Conservation (phyloP, 2,888 invertebrate genomes). For the Hemistola chrysoprasaria region DNA sequence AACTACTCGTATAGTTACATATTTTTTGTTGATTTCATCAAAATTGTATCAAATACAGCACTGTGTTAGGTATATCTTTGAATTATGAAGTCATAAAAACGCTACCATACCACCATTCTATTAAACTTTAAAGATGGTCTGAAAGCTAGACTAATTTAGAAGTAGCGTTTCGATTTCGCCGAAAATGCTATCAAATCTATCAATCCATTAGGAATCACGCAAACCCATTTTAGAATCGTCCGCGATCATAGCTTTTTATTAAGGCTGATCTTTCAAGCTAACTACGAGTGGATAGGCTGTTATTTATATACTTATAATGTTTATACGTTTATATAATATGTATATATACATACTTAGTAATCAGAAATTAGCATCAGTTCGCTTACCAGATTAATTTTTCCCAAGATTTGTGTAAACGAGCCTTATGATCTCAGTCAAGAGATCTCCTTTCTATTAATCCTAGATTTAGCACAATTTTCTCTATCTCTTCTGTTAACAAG, state of each 20-base stretch:
- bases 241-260: conserved; percentile 11
- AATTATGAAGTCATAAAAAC: neutral
- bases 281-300: too few species aligned
- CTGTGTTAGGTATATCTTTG: too few species aligned
- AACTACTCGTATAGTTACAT: too few species aligned
- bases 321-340: too few species aligned
- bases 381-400: too few species aligned
- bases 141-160: conserved; percentile 30
- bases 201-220: conserved; percentile 33
- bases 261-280: neutral
- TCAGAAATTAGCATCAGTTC: too few species aligned
- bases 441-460: neutral
- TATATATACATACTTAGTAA: too few species aligned
- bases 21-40: too few species aligned
- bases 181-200: conserved; percentile 24
- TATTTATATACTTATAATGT: too few species aligned
- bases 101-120: neutral
- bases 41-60: too few species aligned
- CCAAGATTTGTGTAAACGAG: too few species aligned
- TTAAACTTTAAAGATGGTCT: conserved; percentile 16
- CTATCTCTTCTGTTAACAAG: conserved; percentile 1
- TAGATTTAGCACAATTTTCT: neutral
- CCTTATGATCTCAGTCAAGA: too few species aligned
- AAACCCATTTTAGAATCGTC: conserved; percentile 23
- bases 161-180: conserved; percentile 25